Conservation (phyloP, 2,113 vertebrate species). For the Albula goreensis region DNA sequence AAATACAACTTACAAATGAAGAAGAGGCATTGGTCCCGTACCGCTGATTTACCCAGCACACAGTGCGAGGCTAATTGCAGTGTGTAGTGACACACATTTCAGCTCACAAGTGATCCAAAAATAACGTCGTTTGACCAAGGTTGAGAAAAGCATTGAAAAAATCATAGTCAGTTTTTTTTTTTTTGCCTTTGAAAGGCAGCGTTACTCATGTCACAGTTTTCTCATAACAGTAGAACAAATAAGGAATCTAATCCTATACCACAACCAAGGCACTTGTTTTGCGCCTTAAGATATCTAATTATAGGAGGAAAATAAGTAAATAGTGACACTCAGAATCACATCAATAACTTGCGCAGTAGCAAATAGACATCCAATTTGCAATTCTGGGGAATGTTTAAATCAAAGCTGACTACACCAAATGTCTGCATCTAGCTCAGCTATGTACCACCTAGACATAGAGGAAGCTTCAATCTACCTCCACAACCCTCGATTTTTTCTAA, state of each 20-base stretch:
- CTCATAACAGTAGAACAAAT: not conserved
- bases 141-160: not conserved
- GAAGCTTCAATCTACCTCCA: slow-evolving; percentile 61
- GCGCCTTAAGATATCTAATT: not conserved
- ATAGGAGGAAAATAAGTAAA: not conserved
- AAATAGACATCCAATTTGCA: not conserved
- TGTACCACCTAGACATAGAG: slow-evolving; percentile 34
- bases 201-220: not conserved
- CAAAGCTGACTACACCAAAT: not conserved
- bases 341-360: not conserved
- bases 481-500: slow-evolving; percentile 39
- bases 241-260: not conserved
- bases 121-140: not conserved
- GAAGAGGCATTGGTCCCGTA: no score
- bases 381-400: not conserved
- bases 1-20: slow-evolving; percentile 16
- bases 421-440: slow-evolving; percentile 51
- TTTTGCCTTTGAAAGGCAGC: not conserved
- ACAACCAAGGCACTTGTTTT: not conserved
- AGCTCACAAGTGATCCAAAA: not conserved
- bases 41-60: not conserved
- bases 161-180: not conserved
- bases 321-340: not conserved
- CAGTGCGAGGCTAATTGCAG: not conserved
- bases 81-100: not conserved